Evolutionary conservation across 2,797 vertebrate species (phyloP).

Genomic region (Amblyraja radiata): DNA sequence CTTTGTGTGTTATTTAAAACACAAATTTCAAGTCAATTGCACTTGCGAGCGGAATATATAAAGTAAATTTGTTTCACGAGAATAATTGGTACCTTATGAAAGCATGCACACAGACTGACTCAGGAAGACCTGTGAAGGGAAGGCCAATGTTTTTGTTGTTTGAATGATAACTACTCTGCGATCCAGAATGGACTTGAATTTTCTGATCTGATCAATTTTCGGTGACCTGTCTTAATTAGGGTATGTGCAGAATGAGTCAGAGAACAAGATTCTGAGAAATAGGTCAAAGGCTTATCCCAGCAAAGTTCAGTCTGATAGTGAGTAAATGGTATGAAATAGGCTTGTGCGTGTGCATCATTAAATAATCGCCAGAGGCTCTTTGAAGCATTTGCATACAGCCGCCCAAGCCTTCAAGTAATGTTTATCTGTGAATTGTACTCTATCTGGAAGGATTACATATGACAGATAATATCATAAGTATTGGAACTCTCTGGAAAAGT

Average conservation of each 20-base stretch:
- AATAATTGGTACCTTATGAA: slow-evolving; percentile 19
- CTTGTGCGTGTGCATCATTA: neutral
- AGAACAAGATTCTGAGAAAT: slow-evolving; percentile 16
- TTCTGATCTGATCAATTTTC: slow-evolving; percentile 11
- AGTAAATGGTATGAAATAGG: slow-evolving; percentile 12
- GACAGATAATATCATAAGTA: neutral
- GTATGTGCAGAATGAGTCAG: slow-evolving; percentile 20
- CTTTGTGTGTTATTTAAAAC: neutral
- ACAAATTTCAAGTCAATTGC: neutral
- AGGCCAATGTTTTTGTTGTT: slow-evolving; percentile 9
- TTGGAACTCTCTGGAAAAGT: slow-evolving; percentile 1
- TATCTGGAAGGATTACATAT: neutral
- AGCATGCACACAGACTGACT: neutral
- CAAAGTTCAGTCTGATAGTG: neutral
- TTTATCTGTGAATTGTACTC: neutral
- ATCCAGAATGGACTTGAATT: slow-evolving; percentile 12
- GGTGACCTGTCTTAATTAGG: slow-evolving; percentile 22
- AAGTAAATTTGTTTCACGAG: slow-evolving; percentile 15
- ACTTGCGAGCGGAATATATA: slow-evolving; percentile 3
- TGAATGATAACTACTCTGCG: neutral
- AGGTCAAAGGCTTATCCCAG: slow-evolving; percentile 20
- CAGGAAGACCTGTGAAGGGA: neutral
- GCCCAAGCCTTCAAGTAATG: neutral
- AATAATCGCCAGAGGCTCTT: neutral
- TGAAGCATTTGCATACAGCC: neutral